Conservation (phyloP, 2,113 vertebrate species). For the Lucifuga dentata region DNA sequence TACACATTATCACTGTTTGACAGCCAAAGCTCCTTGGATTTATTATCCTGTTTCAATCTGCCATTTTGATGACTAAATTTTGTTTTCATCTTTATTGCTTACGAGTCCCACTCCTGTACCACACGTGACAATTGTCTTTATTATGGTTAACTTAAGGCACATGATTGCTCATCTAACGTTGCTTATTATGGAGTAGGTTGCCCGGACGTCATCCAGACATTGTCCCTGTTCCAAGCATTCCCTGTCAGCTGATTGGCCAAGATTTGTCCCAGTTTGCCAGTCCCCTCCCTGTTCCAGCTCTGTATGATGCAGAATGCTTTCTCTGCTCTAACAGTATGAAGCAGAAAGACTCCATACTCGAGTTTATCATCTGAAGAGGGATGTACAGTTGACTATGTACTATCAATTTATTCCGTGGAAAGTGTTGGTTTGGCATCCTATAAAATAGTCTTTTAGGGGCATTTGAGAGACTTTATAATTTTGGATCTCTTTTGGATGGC, state of each 20-base stretch:
- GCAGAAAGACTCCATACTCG: not conserved
- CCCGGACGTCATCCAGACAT: not conserved
- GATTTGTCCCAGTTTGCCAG: constrained; percentile 31
- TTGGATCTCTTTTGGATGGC: not conserved
- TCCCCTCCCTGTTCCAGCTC: constrained; percentile 59
- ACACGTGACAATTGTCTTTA: too few species aligned
- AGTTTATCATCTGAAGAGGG: constrained; percentile 11
- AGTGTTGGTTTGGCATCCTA: not conserved
- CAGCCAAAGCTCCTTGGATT: too few species aligned
- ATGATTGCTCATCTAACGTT: constrained; percentile 8
- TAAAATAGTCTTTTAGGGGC: not conserved
- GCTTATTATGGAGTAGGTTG: not conserved
- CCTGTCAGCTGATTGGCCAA: constrained; percentile 54
- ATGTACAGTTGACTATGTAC: not conserved
- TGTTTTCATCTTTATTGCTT: too few species aligned
- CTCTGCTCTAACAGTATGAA: constrained; percentile 19
- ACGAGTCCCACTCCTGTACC: too few species aligned
- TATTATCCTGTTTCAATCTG: too few species aligned
- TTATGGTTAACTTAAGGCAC: too few species aligned
- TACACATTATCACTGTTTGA: too few species aligned
- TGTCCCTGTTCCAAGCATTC: constrained; percentile 17
- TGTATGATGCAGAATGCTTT: constrained; percentile 67
- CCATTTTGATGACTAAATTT: too few species aligned
- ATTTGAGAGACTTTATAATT: not conserved
- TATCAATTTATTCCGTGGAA: constrained; percentile 1